Base-by-base conservation (phyloP, 2,113 vertebrate species). In the Pontoporia blainvillei region DNA sequence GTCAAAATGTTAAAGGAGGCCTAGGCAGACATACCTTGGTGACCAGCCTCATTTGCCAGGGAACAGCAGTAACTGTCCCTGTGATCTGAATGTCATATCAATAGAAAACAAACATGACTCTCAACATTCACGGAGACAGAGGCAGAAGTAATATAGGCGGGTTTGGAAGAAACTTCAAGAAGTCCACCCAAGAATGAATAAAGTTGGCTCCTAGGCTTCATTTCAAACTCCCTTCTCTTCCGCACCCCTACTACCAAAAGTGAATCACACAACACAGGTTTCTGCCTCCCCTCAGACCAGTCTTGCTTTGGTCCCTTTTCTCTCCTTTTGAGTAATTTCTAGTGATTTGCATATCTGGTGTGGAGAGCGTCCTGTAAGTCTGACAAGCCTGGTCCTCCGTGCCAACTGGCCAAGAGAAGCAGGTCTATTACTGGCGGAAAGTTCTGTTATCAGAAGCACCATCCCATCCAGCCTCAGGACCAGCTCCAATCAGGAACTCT, bases 181-280 rank as follows among this genome's bases (percentile, higher is more conserved):
- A 79, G 25, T 17, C 59, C 21, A 61, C 59, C 39, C 13, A 17
- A 27, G 36, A 57, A 46, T 18, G n/a, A 88, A 71, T 1, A 14
- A 23, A 67, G 66, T 27, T 27, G 64, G 67, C 34, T 81, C 44
- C 75, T 66, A 17, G 7, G 61, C 61, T 49, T 76, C n/a, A 31
- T 17, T 54, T 71, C 54, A 54, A 62, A 49, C 12, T 29, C 81
- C 57, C 36, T 92, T 11, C 44, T 76, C 83, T 57, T 76, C 25
- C 71, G 31, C 13, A 29, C 36, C 9, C 25, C 29, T 36, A 21
- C 36, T 29, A 41, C 27, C 64, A 29, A 91, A 41, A 57, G 21
- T 25, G 13, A 73, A 34, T 10, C 34, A 3, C 17, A 5, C 6
- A 11, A 29, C 44, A 29, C 0, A 10, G 0, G 1, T 4, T 10